phyloP scores from a whole-genome alignment of 1,140 invertebrate genomes.

The Arion vulgaris region DNA sequence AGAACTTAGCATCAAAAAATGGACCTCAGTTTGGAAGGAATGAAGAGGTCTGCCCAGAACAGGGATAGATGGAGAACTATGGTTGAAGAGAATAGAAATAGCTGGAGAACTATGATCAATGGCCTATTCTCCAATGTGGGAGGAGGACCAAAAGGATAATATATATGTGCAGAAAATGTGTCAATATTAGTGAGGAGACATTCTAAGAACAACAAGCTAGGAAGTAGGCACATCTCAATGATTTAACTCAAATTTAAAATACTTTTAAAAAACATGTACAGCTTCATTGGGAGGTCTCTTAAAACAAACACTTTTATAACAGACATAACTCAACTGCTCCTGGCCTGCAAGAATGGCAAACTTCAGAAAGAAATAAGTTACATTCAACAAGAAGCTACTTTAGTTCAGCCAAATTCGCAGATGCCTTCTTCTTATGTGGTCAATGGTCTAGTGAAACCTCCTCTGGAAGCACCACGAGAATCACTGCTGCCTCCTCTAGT shows the following conservation, averaged over 20 bases:
- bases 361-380: background rate
- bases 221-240: background rate
- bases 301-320: background rate
- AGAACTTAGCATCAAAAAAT: too few relatives aligned
- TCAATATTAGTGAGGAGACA: background rate
- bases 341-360: background rate
- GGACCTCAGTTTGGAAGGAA: too few relatives aligned
- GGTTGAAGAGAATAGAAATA: too few relatives aligned
- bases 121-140: too few relatives aligned
- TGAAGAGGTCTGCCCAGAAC: too few relatives aligned
- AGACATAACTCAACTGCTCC: background rate
- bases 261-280: background rate
- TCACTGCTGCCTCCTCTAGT: slow-evolving; percentile 19
- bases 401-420: background rate
- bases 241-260: background rate
- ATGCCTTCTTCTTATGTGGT: background rate
- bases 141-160: too few relatives aligned
- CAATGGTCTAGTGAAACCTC: background rate
- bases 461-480: background rate
- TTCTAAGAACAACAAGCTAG: background rate
- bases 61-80: too few relatives aligned
- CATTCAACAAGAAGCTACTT: background rate
- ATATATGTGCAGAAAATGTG: too few relatives aligned
- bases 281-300: background rate
- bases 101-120: too few relatives aligned